phyloP scores from a whole-genome alignment of 2,888 invertebrate species.

The Atrina japonica region DNA sequence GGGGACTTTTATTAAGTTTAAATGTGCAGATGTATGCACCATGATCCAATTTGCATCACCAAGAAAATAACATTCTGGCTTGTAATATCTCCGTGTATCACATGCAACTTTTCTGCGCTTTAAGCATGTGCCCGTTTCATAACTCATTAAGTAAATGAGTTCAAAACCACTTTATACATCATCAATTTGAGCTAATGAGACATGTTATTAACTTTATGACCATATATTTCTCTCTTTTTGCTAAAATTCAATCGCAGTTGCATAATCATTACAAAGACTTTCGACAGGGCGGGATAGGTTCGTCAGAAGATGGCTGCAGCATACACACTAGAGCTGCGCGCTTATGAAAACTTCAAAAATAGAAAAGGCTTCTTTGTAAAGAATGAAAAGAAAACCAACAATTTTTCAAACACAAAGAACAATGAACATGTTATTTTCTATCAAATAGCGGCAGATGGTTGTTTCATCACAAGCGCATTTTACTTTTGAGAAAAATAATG shows the following conservation, averaged over 20 bases:
- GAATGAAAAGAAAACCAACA: conserved; percentile 67
- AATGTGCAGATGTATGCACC: conserved; percentile 26
- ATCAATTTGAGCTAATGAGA: conserved; percentile 13
- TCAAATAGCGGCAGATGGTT: conserved; percentile 66
- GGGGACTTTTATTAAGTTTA: conserved; percentile 15
- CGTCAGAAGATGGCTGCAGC: conserved; percentile 1
- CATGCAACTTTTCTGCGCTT: background rate
- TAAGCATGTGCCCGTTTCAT: conserved; percentile 27
- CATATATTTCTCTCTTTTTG: conserved; percentile 29
- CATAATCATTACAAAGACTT: conserved; percentile 22
- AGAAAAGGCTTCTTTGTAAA: conserved; percentile 64
- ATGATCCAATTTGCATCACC: conserved; percentile 18
- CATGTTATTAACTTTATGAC: conserved; percentile 35
- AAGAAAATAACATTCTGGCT: conserved; percentile 7
- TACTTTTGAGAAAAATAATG: conserved; percentile 55
- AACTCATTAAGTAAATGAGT: conserved; percentile 30
- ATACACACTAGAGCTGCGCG: conserved; percentile 7
- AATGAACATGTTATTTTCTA: conserved; percentile 70
- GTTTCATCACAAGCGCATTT: conserved; percentile 49
- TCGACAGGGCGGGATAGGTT: conserved; percentile 26
- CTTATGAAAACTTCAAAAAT: conserved; percentile 39
- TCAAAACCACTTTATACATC: conserved; percentile 8
- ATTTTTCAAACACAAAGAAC: conserved; percentile 69
- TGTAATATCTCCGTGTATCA: background rate
- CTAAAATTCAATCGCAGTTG: conserved; percentile 24